phyloP scores from a whole-genome alignment of 2,113 vertebrate species.

The Nestor notabilis region DNA sequence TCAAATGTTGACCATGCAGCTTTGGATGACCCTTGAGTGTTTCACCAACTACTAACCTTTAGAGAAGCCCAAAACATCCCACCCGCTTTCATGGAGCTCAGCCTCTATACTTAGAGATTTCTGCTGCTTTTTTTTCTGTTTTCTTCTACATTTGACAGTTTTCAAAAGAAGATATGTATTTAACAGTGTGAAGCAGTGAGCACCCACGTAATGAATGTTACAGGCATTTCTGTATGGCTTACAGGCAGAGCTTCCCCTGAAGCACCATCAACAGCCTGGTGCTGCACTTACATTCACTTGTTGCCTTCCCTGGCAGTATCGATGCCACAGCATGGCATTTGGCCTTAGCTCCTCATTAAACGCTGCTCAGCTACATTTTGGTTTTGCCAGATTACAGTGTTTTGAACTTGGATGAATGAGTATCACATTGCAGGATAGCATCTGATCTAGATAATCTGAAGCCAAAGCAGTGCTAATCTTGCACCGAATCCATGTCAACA shows the following conservation, averaged over 20 bases:
- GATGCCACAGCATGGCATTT: neutral
- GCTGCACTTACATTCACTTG: neutral
- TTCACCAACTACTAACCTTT: neutral
- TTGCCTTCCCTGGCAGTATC: neutral
- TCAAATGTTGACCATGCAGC: neutral
- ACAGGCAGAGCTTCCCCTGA: neutral
- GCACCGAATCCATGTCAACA: neutral
- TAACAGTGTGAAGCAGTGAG: neutral
- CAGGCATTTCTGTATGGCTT: neutral
- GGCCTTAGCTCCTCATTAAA: neutral
- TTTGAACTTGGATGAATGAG: neutral
- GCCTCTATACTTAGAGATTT: neutral
- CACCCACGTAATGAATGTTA: neutral
- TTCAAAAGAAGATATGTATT: neutral
- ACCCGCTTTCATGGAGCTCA: neutral
- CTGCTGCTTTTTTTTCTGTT: neutral
- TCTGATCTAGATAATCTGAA: conserved; percentile 26
- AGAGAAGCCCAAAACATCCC: neutral
- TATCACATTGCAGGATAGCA: neutral
- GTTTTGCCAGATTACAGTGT: neutral
- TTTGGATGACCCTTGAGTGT: neutral
- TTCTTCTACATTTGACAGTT: neutral
- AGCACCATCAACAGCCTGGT: neutral
- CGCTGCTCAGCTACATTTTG: neutral
- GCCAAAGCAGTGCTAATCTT: neutral